Percentiles rank a stretch among this genome's conserved stretches.
phyloP scores from a whole-genome alignment of 2,113 vertebrate species.

The Tupaia chinensis region DNA sequence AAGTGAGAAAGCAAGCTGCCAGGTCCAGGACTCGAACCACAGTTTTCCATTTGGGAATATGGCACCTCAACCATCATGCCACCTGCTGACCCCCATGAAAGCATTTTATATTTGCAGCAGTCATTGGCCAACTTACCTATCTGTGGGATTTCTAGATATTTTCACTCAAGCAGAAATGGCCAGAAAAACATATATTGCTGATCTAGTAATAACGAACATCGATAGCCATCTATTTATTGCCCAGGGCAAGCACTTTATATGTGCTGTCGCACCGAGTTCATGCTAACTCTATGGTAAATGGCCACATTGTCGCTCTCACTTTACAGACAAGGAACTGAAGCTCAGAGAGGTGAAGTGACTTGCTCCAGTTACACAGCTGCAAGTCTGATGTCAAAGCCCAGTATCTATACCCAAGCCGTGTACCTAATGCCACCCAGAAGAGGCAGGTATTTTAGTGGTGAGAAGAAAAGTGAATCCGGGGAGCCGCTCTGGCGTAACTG shows the following conservation, averaged over 20 bases:
- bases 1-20: too few relatives aligned
- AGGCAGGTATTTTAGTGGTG: neutral
- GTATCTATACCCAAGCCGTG: neutral
- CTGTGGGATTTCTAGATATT: neutral
- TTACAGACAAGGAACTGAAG: neutral
- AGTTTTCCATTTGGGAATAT: too few relatives aligned
- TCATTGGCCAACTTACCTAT: neutral
- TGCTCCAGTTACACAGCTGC: neutral
- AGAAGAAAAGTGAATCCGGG: neutral
- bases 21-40: too few relatives aligned
- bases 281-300: fast-evolving
- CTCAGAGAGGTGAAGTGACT: neutral
- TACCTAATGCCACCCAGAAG: neutral
- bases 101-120: neutral
- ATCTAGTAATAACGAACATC: neutral
- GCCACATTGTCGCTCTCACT: neutral
- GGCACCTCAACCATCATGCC: too few relatives aligned
- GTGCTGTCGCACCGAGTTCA: neutral
- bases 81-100: too few relatives aligned
- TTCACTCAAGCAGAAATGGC: neutral
- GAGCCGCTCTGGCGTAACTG: neutral
- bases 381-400: neutral
- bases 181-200: neutral
- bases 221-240: neutral
- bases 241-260: neutral